phyloP scores from a whole-genome alignment of 1,140 invertebrate species.

The Drosophila nigromelanica region DNA sequence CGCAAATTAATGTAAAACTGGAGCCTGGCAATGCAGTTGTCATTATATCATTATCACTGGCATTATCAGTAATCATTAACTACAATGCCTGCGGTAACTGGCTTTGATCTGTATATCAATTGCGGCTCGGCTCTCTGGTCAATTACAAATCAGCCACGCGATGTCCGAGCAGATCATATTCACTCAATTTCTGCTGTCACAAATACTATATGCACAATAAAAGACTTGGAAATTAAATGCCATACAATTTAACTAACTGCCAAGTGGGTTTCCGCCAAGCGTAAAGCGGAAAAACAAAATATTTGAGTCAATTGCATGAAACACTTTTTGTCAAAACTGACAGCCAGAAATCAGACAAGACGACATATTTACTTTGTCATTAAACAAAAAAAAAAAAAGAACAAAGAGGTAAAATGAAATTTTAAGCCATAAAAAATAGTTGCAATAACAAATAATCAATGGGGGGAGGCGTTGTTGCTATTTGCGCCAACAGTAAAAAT shows the following conservation, averaged over 20 bases:
- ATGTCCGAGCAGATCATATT: constrained; percentile 18
- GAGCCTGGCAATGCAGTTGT: background rate
- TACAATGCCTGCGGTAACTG: background rate
- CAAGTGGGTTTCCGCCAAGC: constrained; percentile 31
- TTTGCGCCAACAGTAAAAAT: constrained; percentile 6
- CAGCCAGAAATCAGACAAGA: constrained; percentile 20
- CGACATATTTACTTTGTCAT: constrained; percentile 19
- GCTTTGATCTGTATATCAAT: constrained; percentile 27
- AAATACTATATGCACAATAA: constrained; percentile 11
- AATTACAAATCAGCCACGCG: constrained; percentile 17
- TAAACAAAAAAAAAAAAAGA: background rate
- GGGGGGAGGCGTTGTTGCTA: constrained; percentile 2
- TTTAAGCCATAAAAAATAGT: constrained; percentile 1
- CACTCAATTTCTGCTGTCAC: background rate
- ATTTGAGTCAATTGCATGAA: constrained; percentile 2
- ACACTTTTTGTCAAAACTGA: constrained; percentile 25
- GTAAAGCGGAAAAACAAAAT: constrained; percentile 6
- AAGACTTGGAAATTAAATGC: constrained; percentile 17
- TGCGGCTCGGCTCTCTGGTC: background rate
- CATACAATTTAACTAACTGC: constrained; percentile 31
- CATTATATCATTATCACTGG: constrained; percentile 17
- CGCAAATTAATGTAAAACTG: background rate
- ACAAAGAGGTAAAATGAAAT: background rate
- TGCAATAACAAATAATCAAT: constrained; percentile 5
- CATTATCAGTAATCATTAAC: constrained; percentile 12